These are phyloP conservation scores for Gymnorhina tibicen DNA, from an alignment of 2,113 vertebrate genomes.

Conservation along the genomic window DNA sequence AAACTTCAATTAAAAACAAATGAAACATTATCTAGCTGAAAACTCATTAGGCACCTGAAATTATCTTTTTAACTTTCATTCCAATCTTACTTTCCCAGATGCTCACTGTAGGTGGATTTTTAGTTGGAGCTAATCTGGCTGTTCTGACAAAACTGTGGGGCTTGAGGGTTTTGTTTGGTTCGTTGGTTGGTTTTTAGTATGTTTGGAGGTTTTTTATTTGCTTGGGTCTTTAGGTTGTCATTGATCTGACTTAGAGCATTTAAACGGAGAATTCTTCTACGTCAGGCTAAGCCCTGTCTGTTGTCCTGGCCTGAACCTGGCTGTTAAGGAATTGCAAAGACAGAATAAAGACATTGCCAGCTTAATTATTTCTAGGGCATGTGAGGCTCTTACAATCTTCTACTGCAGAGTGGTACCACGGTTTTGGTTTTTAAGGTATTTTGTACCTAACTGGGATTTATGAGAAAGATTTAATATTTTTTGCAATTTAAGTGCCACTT, in stretches of 20 bases:
- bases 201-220: not conserved
- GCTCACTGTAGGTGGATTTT: not conserved
- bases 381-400: not conserved
- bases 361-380: conserved; percentile 28
- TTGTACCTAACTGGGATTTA: not conserved
- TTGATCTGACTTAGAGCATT: not conserved
- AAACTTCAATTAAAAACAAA: not conserved
- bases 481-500: not conserved
- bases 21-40: not conserved
- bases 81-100: not conserved
- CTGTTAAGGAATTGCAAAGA: not conserved
- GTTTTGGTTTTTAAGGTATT: not conserved
- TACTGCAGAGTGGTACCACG: not conserved
- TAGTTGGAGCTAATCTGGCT: not conserved
- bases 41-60: not conserved
- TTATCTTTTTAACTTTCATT: not conserved
- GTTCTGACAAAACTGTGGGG: not conserved
- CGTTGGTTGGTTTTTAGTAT: not conserved
- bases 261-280: not conserved
- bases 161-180: not conserved
- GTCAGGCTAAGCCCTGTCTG: conserved; percentile 1
- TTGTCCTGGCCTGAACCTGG: conserved; percentile 22
- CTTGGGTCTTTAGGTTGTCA: not conserved
- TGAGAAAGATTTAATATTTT: not conserved
- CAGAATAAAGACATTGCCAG: not conserved